Conservation (phyloP, 2,113 vertebrate genomes). For the Silurus meridionalis region DNA sequence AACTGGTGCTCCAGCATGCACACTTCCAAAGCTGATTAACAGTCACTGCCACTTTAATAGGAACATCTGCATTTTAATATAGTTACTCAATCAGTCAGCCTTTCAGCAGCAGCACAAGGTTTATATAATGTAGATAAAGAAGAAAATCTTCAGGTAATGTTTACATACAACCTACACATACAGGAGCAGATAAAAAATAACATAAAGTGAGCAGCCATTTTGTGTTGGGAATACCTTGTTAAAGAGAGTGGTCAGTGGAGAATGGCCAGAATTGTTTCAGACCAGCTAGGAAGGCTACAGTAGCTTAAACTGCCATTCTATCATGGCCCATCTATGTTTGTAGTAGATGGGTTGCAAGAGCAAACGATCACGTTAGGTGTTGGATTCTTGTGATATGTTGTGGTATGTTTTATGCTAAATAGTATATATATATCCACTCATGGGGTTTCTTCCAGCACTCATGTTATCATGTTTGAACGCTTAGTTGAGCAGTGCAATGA, state of each 20-base stretch:
- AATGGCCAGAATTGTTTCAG: not conserved
- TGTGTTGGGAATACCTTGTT: not conserved
- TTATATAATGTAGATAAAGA: not conserved
- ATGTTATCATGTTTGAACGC: slow-evolving; percentile 2
- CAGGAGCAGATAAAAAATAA: not conserved
- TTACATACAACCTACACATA: not conserved
- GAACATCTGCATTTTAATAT: not conserved
- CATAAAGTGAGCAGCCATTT: not conserved
- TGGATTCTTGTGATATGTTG: not conserved
- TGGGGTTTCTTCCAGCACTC: not conserved
- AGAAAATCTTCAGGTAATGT: not conserved
- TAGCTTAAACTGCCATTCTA: not conserved
- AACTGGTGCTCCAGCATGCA: no score
- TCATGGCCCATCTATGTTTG: not conserved
- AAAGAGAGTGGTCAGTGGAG: not conserved
- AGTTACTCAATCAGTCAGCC: not conserved
- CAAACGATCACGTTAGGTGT: not conserved
- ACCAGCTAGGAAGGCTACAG: not conserved
- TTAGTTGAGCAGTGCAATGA: not conserved
- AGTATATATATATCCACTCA: not conserved
- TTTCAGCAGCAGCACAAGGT: not conserved
- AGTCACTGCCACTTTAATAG: not conserved
- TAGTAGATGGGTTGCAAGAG: not conserved
- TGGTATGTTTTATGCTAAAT: not conserved
- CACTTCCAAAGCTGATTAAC: not conserved